Percentiles rank a stretch among this genome's conserved stretches.
These are phyloP conservation scores for Syrmaticus mikado DNA, from an alignment of 2,113 vertebrate species.

Conservation along the genomic window DNA sequence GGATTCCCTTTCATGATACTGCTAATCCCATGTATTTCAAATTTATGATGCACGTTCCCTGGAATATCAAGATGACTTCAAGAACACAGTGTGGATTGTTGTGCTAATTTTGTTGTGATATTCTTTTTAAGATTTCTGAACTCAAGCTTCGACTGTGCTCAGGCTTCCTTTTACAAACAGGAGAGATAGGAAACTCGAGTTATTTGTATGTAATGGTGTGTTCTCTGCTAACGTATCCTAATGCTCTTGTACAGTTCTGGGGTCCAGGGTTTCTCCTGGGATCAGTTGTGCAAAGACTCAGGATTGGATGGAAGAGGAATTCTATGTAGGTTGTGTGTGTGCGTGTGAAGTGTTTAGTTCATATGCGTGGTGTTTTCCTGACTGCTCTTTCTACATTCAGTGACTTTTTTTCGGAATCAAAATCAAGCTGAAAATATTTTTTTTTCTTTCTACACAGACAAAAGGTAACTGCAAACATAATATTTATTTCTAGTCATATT, in stretches of 20 bases:
- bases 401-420: background rate
- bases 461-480: background rate
- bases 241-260: background rate
- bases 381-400: background rate
- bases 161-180: background rate
- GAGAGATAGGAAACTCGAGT: background rate
- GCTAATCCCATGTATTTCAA: slow-evolving; percentile 54
- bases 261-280: background rate
- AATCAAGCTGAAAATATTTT: background rate
- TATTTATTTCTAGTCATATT: background rate
- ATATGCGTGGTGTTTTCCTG: fast-evolving
- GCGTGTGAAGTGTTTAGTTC: background rate
- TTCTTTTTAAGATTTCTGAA: background rate
- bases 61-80: slow-evolving; percentile 14
- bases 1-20: slow-evolving; percentile 41
- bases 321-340: background rate
- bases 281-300: background rate
- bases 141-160: background rate
- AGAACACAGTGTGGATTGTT: background rate
- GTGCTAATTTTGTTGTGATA: background rate
- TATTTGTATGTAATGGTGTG: background rate
- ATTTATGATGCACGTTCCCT: slow-evolving; percentile 35
- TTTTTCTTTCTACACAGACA: background rate
- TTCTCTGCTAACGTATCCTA: background rate
- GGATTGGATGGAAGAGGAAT: background rate